A percentile compares a stretch with the other conserved stretches of the same genome.
Conservation (phyloP, 2,113 vertebrate genomes). For the Strix aluco region DNA sequence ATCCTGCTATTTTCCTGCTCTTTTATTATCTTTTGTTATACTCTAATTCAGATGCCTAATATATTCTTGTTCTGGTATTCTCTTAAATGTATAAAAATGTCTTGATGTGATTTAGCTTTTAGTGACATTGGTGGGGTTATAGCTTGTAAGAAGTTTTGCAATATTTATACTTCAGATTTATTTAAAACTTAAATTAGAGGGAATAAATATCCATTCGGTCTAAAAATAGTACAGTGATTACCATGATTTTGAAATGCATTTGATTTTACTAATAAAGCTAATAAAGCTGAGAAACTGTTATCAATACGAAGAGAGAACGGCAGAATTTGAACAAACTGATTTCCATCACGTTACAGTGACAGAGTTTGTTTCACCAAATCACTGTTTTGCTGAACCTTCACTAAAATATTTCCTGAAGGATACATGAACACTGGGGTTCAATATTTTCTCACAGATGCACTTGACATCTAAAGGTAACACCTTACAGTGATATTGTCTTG, state of each 20-base stretch:
- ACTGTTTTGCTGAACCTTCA: neutral
- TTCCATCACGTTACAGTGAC: neutral
- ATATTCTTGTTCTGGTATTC: neutral
- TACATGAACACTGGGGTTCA: neutral
- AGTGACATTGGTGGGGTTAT: neutral
- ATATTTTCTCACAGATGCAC: neutral
- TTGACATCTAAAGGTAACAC: neutral
- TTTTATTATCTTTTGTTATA: neutral
- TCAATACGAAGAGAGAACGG: rapidly evolving
- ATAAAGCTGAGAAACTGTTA: neutral
- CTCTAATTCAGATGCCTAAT: neutral
- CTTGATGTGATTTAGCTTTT: neutral
- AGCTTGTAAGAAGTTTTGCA: neutral
- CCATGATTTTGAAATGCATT: neutral
- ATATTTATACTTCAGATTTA: neutral
- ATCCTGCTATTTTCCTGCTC: neutral
- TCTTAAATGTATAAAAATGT: neutral
- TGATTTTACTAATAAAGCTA: neutral
- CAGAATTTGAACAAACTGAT: neutral
- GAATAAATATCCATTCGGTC: neutral
- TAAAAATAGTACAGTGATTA: neutral
- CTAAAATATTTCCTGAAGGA: neutral
- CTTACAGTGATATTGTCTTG: neutral
- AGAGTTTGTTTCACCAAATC: neutral
- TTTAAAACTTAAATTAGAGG: neutral